A percentile compares a stretch with the other conserved stretches of the same genome.
Conservation (phyloP, 2,797 vertebrate species). For the Chloroceryle inda region DNA sequence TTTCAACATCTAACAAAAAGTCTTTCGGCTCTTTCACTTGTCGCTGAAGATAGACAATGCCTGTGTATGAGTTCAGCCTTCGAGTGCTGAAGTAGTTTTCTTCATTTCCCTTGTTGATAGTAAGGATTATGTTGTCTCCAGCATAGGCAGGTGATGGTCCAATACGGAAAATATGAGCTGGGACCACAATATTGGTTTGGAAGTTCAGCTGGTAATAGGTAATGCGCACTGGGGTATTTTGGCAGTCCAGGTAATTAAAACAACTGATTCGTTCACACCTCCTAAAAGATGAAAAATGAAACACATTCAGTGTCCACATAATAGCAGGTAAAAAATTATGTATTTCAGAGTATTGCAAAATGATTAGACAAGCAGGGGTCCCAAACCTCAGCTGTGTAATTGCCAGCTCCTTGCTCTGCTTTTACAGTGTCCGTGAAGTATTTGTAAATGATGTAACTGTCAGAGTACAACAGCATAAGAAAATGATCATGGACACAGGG, state of each 20-base stretch:
- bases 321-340: not conserved
- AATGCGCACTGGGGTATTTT: conserved; percentile 90
- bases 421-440: not conserved
- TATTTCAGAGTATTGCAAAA: not conserved
- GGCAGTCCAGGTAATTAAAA: conserved; percentile 90
- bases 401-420: not conserved
- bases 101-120: conserved; percentile 91
- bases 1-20: conserved; percentile 93
- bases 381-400: not conserved
- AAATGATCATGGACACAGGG: not conserved
- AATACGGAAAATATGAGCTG: conserved; percentile 96
- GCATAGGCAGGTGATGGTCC: conserved; percentile 93
- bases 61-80: conserved; percentile 92
- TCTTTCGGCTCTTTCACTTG: conserved; percentile 88
- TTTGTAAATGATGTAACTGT: not conserved
- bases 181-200: conserved; percentile 93
- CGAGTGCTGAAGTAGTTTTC: conserved; percentile 93
- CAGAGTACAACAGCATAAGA: not conserved
- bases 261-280: conserved; percentile 93
- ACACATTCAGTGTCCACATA: not conserved
- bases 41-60: conserved; percentile 90
- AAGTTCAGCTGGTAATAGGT: conserved; percentile 96
- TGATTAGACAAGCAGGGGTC: not conserved
- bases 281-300: conserved; percentile 69
- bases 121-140: conserved; percentile 92